Conservation (phyloP, 2,888 invertebrate species). For the Megaustenia siamemsis region DNA sequence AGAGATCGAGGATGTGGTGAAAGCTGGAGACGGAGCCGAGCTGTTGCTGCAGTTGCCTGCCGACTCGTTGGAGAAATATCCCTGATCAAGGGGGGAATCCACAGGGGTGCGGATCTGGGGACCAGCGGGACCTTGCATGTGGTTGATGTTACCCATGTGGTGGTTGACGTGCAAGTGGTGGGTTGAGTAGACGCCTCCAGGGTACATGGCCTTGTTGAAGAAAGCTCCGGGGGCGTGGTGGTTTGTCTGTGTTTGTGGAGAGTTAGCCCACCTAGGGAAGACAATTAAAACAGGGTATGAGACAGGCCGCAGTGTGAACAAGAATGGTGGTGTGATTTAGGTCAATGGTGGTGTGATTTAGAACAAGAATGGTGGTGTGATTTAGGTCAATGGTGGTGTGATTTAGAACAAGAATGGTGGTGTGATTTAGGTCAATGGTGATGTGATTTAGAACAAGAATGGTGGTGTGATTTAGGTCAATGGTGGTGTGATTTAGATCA, state of each 20-base stretch:
- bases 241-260: constrained; percentile 15
- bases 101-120: constrained; percentile 50
- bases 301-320: too few species aligned
- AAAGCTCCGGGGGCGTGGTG: not conserved
- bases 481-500: too few species aligned
- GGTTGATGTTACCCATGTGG: constrained; percentile 46
- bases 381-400: too few species aligned
- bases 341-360: too few species aligned
- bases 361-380: too few species aligned
- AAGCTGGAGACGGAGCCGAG: constrained; percentile 63
- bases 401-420: too few species aligned
- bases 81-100: constrained; percentile 75
- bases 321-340: too few species aligned
- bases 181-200: constrained; percentile 13
- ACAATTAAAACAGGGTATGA: too few species aligned
- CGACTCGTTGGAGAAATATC: constrained; percentile 72
- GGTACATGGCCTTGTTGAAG: constrained; percentile 44
- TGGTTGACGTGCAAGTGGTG: constrained; percentile 38
- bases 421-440: too few species aligned
- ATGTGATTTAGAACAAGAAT: too few species aligned
- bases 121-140: constrained; percentile 13
- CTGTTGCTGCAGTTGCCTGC: constrained; percentile 72
- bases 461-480: too few species aligned
- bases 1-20: constrained; percentile 56
- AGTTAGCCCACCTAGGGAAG: constrained; percentile 59